Evolutionary conservation across 2,113 vertebrate genomes (phyloP).

Genomic region (Grantiella picta): DNA sequence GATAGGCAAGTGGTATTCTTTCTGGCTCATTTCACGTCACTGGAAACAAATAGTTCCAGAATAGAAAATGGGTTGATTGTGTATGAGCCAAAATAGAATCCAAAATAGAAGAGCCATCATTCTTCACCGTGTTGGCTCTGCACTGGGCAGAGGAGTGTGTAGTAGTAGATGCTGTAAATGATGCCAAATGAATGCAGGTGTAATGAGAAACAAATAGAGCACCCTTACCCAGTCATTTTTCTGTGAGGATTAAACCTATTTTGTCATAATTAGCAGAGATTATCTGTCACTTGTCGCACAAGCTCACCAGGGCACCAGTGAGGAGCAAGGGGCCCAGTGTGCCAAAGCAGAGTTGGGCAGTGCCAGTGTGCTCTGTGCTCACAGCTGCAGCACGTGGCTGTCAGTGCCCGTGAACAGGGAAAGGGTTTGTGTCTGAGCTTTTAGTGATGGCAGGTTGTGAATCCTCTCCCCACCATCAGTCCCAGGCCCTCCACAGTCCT

Average conservation of each 20-base stretch:
- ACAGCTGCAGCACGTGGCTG: neutral
- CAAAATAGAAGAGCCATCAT: conserved; percentile 30
- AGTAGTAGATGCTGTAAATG: neutral
- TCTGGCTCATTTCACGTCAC: conserved; percentile 20
- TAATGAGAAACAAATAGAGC: neutral
- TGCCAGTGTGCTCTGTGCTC: neutral
- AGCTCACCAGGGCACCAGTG: neutral
- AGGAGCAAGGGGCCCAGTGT: neutral
- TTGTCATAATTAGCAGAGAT: neutral
- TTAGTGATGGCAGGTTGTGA: neutral
- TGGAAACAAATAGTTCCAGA: conserved; percentile 30
- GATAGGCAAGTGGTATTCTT: conserved; percentile 18
- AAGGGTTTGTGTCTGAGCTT: neutral
- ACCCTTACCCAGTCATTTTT: neutral
- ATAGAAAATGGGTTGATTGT: conserved; percentile 45
- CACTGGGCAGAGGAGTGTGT: neutral
- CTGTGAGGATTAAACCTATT: neutral
- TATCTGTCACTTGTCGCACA: neutral
- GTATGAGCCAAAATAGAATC: conserved; percentile 43
- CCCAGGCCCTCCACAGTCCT: neutral
- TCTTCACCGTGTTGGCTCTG: neutral
- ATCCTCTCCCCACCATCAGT: neutral
- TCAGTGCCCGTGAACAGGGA: rapidly evolving
- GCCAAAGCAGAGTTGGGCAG: neutral
- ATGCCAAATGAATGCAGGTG: neutral